phyloP scores from a whole-genome alignment of 23 tunicate genomes.

The Styela clava region DNA sequence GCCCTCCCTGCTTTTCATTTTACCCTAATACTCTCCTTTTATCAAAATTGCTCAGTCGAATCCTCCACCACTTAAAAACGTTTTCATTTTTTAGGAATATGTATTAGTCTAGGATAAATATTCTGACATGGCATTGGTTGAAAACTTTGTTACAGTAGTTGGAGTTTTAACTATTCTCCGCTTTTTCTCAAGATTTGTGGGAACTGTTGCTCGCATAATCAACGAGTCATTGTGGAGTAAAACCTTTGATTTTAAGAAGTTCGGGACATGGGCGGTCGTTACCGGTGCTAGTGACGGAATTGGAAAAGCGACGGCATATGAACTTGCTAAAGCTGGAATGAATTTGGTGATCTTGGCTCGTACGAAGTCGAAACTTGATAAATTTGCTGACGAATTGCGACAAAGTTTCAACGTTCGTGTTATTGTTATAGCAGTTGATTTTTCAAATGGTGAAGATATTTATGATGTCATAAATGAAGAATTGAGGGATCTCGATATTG shows the following conservation, averaged over 20 bases:
- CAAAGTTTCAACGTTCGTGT: background rate
- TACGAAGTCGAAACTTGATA: constrained; percentile 9
- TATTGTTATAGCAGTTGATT: constrained; percentile 11
- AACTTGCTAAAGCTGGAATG: constrained; percentile 10
- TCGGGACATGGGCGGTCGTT: constrained; percentile 23
- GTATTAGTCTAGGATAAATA: too few species aligned
- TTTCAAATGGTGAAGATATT: constrained; percentile 13
- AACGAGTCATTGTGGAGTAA: constrained; percentile 18
- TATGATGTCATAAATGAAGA: constrained; percentile 17
- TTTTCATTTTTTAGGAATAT: too few species aligned
- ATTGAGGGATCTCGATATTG: constrained; percentile 1
- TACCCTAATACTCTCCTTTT: too few species aligned
- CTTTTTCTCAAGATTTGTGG: background rate
- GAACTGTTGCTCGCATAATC: background rate
- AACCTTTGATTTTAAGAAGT: constrained; percentile 10
- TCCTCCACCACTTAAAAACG: too few species aligned
- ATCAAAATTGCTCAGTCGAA: too few species aligned
- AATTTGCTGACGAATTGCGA: background rate
- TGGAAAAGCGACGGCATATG: constrained; percentile 7
- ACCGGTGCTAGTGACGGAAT: constrained; percentile 30
- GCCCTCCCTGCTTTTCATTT: too few species aligned
- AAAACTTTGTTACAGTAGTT: too few species aligned
- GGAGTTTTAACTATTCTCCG: constrained; percentile 2
- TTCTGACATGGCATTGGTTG: too few species aligned
- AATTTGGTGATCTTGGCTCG: background rate